These are phyloP conservation scores for Proisotoma minuta DNA, from an alignment of 2,888 invertebrate species.

Conservation along the genomic window DNA sequence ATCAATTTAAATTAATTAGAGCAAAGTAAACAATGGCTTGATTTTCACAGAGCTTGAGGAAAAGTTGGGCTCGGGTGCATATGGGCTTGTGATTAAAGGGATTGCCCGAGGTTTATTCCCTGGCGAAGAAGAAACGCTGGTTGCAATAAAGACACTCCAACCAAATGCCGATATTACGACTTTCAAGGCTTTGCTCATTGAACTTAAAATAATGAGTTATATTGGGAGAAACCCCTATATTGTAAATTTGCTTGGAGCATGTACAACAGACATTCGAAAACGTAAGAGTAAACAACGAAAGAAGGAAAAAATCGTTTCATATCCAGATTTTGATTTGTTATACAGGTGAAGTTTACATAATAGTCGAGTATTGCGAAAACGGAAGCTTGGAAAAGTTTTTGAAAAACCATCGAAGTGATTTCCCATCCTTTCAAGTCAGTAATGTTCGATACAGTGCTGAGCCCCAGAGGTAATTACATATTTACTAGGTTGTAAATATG, in stretches of 20 bases:
- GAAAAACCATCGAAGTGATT: neutral
- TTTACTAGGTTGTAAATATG: neutral
- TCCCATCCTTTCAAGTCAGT: neutral
- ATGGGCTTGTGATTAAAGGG: slow-evolving; percentile 13
- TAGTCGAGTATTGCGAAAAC: slow-evolving; percentile 14
- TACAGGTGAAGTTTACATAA: slow-evolving; percentile 6
- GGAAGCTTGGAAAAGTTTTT: slow-evolving; percentile 10
- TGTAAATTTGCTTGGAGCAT: slow-evolving; percentile 19
- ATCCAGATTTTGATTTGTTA: neutral
- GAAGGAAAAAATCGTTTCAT: neutral
- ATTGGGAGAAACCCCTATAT: slow-evolving; percentile 16
- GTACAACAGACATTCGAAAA: slow-evolving; percentile 15
- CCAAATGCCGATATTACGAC: slow-evolving; percentile 14
- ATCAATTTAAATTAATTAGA: neutral
- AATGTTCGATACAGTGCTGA: slow-evolving; percentile 3
- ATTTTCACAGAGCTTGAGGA: slow-evolving; percentile 9
- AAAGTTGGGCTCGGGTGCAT: slow-evolving; percentile 15
- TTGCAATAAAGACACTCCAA: slow-evolving; percentile 14
- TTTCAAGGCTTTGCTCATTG: slow-evolving; percentile 15
- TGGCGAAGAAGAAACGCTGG: slow-evolving; percentile 2
- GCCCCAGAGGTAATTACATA: neutral
- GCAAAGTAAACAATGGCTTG: neutral
- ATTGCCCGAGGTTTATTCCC: slow-evolving; percentile 9
- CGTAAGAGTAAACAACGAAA: neutral
- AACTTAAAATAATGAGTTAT: slow-evolving; percentile 16